phyloP scores from a whole-genome alignment of 1,140 invertebrate genomes.

The Diachasmimorpha longicaudata region DNA sequence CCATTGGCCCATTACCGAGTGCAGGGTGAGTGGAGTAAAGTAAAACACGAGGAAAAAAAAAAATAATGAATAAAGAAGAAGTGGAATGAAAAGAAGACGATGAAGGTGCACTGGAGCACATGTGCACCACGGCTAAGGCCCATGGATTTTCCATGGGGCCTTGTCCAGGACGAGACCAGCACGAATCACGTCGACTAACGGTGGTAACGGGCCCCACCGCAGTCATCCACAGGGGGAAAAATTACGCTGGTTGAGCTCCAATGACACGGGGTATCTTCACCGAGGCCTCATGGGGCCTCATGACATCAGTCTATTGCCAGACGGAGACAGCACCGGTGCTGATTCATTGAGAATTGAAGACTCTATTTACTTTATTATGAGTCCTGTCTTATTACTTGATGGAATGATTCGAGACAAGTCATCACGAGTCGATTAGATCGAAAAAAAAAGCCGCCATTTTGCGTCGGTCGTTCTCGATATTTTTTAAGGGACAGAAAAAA shows the following conservation, averaged over 20 bases:
- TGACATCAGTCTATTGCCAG: background rate
- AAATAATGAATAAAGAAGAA: background rate
- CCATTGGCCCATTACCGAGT: slow-evolving; percentile 20
- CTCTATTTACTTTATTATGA: background rate
- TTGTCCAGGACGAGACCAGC: background rate
- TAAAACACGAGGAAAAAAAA: background rate
- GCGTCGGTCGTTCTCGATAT: no score
- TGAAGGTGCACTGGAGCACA: background rate
- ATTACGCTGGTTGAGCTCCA: background rate
- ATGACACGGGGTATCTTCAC: background rate
- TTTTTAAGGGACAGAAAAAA: no score
- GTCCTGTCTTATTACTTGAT: background rate
- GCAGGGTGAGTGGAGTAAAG: slow-evolving; percentile 7
- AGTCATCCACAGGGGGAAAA: background rate
- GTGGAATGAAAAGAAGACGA: background rate
- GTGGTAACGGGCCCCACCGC: background rate
- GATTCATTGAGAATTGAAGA: background rate
- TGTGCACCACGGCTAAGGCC: slow-evolving; percentile 21
- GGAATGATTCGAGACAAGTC: background rate
- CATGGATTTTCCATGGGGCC: background rate
- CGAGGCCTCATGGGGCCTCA: background rate
- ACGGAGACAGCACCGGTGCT: background rate
- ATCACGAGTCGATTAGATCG: no score
- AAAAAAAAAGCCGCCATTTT: no score
- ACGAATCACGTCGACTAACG: background rate